Evolutionary conservation across 2,113 vertebrate genomes (phyloP), one percentile per base, ranked within the genome.

Genomic region (Fregetta grallaria): DNA sequence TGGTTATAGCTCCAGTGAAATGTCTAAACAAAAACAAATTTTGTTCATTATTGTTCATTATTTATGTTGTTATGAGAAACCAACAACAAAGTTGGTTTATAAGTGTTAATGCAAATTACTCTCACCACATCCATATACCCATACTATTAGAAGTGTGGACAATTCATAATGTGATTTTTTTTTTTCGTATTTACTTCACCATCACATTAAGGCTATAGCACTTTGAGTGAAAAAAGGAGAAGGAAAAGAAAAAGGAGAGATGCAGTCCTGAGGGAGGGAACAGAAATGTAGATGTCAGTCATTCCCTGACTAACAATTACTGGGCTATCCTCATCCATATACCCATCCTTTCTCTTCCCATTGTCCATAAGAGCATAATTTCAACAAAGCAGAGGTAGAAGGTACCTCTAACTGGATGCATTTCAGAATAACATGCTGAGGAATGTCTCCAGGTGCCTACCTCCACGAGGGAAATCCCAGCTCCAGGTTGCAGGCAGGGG

Each of bases 31-130:
- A 91, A 96, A 94, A 91, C 49, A 96, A 85, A 94, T 91, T 87
- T 91, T 59, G 11, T 87, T 92, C 89, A 95, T 97, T 96, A 91
- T 42, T 91, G 55, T 88, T 97, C 86, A 95, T 92, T 94, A 96
- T 96, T 97, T 96, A 96, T 94, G 84, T 86, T 91, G 55, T 91
- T 95, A 81, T 82, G 70, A 81, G 77, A 96, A 89, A 68, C 26
- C 70, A 92, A 81, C 49, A 86, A 56, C 67, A 73, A 95, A 94
- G 73, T 53, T 94, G 62, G 70, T 63, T 91, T 87, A 22, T 17
- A 94, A 87, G 61, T 32, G 62, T 78, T 87, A 92, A 95, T 89
- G 84, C 44, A 95, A 92, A 94, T 96, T 77, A 73, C 34, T 85
- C 49, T 84, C 40, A 36, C 80, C 0, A 0, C 52, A 91, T 92